Conservation (phyloP, 2,113 vertebrate species). For the Macheiramphus alcinus region DNA sequence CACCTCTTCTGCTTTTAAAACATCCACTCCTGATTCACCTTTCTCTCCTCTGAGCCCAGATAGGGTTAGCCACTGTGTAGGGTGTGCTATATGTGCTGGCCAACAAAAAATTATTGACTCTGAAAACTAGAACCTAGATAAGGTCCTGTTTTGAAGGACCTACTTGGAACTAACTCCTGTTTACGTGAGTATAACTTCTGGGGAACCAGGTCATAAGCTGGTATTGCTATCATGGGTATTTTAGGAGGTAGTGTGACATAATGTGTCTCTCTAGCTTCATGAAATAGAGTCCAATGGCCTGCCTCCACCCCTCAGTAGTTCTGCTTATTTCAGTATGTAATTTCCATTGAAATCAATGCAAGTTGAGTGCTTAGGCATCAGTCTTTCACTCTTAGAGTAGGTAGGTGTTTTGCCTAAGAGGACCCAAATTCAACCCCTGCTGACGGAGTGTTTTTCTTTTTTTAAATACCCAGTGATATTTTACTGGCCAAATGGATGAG, state of each 20-base stretch:
- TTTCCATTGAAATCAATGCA: background rate
- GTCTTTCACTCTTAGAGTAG: background rate
- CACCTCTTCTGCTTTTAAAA: background rate
- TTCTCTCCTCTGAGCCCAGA: background rate
- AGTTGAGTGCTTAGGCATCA: background rate
- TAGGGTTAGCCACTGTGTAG: background rate
- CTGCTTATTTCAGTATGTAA: background rate
- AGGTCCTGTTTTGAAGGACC: background rate
- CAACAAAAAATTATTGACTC: background rate
- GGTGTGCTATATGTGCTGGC: background rate
- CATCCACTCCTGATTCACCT: background rate
- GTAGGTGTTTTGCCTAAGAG: background rate
- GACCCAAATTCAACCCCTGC: background rate
- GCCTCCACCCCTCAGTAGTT: background rate
- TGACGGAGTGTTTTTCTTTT: background rate
- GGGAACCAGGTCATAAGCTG: background rate
- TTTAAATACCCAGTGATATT: background rate
- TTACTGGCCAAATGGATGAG: background rate
- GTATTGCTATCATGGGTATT: background rate
- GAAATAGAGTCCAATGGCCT: background rate
- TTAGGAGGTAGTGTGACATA: background rate
- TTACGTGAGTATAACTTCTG: background rate
- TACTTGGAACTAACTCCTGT: background rate
- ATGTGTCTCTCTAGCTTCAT: background rate
- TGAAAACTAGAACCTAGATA: background rate